These are phyloP conservation scores for Actinernus sp. DNA, from an alignment of 92 coral and sea anemone species.

Conservation along the genomic window DNA sequence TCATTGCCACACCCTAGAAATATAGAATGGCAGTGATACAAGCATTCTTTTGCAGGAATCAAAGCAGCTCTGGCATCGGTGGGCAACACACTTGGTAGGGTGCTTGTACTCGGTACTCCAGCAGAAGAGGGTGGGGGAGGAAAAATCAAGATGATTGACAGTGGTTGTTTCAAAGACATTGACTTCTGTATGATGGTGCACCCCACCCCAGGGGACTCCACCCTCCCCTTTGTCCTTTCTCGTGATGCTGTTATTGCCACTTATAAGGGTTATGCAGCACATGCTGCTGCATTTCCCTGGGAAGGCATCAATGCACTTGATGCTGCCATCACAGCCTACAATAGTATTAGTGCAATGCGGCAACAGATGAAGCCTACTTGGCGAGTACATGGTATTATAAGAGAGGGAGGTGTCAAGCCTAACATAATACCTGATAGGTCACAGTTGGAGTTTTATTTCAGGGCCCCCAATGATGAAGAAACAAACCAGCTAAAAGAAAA, in stretches of 20 bases:
- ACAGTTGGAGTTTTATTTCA: constrained; percentile 24
- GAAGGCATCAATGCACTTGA: constrained; percentile 92
- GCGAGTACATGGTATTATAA: constrained; percentile 81
- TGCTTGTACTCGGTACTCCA: constrained; percentile 81
- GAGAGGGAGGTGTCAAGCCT: constrained; percentile 83
- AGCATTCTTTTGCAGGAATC: constrained; percentile 51
- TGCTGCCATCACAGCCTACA: constrained; percentile 85
- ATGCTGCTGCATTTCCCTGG: constrained; percentile 97
- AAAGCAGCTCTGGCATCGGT: constrained; percentile 76
- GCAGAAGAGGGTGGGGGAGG: constrained; percentile 91
- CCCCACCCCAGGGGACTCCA: constrained; percentile 56
- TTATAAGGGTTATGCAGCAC: constrained; percentile 83
- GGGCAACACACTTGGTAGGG: constrained; percentile 46
- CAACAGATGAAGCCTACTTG: constrained; percentile 96
- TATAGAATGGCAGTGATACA: too few relatives aligned
- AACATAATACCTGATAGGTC: constrained; percentile 76
- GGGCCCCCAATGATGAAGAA: constrained; percentile 66
- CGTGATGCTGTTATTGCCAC: constrained; percentile 31
- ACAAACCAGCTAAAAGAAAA: constrained; percentile 33
- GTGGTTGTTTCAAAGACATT: constrained; percentile 76
- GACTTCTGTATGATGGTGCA: constrained; percentile 93
- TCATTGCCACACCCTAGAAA: too few relatives aligned
- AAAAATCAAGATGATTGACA: constrained; percentile 78
- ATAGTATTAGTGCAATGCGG: constrained; percentile 65
- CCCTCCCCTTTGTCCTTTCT: constrained; percentile 53